Percentiles rank a stretch among this genome's conserved stretches.
Conservation (phyloP, 2,888 invertebrate genomes). For the Meta bourneti region DNA sequence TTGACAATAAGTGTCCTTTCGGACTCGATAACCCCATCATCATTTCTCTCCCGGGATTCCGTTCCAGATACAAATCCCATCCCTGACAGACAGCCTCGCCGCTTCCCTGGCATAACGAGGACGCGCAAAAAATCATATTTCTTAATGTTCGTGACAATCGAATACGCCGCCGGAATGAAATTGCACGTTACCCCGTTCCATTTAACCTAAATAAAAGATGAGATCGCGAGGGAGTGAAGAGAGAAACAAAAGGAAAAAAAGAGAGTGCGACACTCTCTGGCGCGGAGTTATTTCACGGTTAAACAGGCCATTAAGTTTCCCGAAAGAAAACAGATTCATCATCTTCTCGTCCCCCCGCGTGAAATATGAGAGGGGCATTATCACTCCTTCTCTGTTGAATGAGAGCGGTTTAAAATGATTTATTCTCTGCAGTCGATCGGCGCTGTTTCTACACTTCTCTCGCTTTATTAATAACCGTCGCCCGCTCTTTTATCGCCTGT, state of each 20-base stretch:
- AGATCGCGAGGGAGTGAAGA: neutral
- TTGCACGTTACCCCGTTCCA: neutral
- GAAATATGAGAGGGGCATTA: conserved; percentile 52
- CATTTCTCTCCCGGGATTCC: too few species aligned
- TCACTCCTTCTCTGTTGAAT: conserved; percentile 29
- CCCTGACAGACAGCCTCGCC: too few species aligned
- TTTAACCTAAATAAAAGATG: neutral
- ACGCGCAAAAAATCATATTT: neutral
- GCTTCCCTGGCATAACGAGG: too few species aligned
- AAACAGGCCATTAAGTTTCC: conserved; percentile 51
- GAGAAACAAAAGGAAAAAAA: too few species aligned
- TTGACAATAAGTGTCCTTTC: too few species aligned
- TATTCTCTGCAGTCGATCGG: conserved; percentile 30
- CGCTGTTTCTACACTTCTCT: neutral
- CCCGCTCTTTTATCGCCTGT: neutral
- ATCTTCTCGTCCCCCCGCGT: neutral
- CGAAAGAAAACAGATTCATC: conserved; percentile 63
- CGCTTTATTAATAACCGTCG: neutral
- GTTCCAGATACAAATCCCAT: too few species aligned
- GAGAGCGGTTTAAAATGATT: conserved; percentile 24
- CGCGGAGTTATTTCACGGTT: conserved; percentile 58
- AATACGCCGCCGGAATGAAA: conserved; percentile 1
- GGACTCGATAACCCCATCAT: too few species aligned
- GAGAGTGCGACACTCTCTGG: neutral
- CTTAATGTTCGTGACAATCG: neutral